Evolutionary conservation across 1,140 invertebrate genomes (phyloP), one percentile per base, ranked within the genome.

Genomic region (Drosophila subpulchrella): DNA sequence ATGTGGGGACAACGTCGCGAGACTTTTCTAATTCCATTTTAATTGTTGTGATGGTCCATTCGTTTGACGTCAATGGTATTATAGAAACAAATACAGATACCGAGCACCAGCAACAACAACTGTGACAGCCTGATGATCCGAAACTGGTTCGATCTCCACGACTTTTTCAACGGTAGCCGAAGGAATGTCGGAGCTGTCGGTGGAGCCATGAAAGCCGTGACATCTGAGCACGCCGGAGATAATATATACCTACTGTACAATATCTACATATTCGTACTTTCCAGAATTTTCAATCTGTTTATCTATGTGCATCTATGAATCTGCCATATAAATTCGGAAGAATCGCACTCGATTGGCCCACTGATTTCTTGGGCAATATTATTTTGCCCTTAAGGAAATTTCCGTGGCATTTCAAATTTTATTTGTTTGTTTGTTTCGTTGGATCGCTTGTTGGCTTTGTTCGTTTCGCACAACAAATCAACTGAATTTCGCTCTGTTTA

Each of bases 21-120:
- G 72, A 89, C 72, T 73, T 77, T 89, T 88, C 75, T 75, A 86
- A 86, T 86, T 78, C 55, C 41, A 67, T 56, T 81, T 73, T 67
- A 83, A 88, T 88, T 84, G 84, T 84, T 83, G 80, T 77, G 83
- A 83, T 88, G 83, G 72, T 68, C 78, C 75, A 57, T 57, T 36
- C 42, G 58, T 54, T 84, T 89, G 84, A 89, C 84, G 84, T 89
- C 84, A 89, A 89, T 84, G 62, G 57, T 51, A 89, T 88, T 88
- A 88, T 89, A 84, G 77, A 86, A 88, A 84, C 80, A 88, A 88
- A 89, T 84, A 88, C 67, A 53, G 51, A 66, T 38, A 15, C 47
- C 30, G 44, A n/a, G 44, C 51, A 30, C 20, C 15, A 60, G 36
- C 46, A 42, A 44, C 46, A 62, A 62, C 47, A 42, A 44, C 42